These are phyloP conservation scores for Cordilura impudica DNA, from an alignment of 2,888 invertebrate species.

Conservation along the genomic window DNA sequence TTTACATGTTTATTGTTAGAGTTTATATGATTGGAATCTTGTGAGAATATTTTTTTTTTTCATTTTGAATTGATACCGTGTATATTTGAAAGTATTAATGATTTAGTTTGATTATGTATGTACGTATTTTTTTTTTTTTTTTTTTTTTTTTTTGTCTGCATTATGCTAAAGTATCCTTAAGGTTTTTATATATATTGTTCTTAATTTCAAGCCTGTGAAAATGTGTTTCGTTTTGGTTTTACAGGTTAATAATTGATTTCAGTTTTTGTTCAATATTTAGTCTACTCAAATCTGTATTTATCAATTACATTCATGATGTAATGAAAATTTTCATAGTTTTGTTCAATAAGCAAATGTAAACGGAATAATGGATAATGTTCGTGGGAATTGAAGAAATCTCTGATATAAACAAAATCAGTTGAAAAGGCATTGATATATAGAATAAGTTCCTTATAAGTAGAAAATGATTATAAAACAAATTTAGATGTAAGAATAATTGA, in stretches of 20 bases:
- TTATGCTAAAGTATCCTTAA: conserved; percentile 20
- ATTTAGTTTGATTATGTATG: conserved; percentile 46
- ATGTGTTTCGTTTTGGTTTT: conserved; percentile 45
- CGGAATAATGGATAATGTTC: neutral
- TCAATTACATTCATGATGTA: conserved; percentile 15
- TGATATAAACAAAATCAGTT: neutral
- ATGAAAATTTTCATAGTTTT: conserved; percentile 41
- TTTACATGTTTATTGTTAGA: conserved; percentile 11
- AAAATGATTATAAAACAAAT: too few relatives aligned
- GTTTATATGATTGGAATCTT: conserved; percentile 45
- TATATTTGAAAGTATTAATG: conserved; percentile 60
- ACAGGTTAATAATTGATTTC: conserved; percentile 60
- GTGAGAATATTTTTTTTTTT: conserved; percentile 53
- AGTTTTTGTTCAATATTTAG: neutral
- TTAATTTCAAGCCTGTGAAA: conserved; percentile 47
- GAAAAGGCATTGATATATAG: neutral
- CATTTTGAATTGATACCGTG: conserved; percentile 43
- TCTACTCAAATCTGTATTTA: conserved; percentile 37
- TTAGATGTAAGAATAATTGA: too few relatives aligned
- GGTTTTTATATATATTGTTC: conserved; percentile 6
- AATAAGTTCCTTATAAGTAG: too few relatives aligned
- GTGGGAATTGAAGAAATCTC: conserved; percentile 31
- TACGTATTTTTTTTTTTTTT: conserved; percentile 1
- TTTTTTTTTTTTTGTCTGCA: conserved; percentile 8
- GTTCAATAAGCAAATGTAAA: neutral